Percentiles rank a stretch among this genome's conserved stretches.
Conservation (phyloP, 2,888 invertebrate genomes). For the Drosophila percnosoma region DNA sequence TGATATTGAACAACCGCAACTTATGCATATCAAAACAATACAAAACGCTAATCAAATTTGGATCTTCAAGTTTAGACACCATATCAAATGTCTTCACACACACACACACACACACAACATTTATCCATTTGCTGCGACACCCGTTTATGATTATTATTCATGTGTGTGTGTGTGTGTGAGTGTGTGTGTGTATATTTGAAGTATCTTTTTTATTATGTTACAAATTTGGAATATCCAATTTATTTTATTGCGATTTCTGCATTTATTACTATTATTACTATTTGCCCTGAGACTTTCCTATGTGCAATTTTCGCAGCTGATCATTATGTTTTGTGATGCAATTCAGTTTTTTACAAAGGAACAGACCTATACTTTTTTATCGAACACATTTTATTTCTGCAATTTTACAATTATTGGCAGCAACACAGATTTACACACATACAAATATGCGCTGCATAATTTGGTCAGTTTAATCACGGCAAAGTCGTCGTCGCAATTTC, state of each 20-base stretch:
- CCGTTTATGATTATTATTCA: not conserved
- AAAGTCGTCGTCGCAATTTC: constrained; percentile 59
- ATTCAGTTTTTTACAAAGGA: not conserved
- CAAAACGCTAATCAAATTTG: constrained; percentile 53
- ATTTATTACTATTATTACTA: not conserved
- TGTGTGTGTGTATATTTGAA: not conserved
- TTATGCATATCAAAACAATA: constrained; percentile 34
- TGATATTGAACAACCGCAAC: constrained; percentile 32
- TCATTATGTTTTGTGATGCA: not conserved
- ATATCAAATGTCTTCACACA: constrained; percentile 41
- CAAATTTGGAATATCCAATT: not conserved
- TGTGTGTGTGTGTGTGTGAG: not conserved
- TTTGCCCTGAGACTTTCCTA: not conserved
- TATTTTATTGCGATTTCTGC: not conserved
- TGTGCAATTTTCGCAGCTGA: not conserved
- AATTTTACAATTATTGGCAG: not conserved
- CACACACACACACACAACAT: constrained; percentile 14
- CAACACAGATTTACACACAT: not conserved
- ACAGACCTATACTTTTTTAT: not conserved
- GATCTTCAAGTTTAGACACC: constrained; percentile 23
- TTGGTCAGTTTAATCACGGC: constrained; percentile 51
- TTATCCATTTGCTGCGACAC: constrained; percentile 10
- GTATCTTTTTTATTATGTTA: not conserved
- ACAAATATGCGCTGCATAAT: constrained; percentile 1
- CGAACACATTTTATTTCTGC: not conserved